Percentiles rank a stretch among this genome's conserved stretches.
phyloP scores from a whole-genome alignment of 2,888 invertebrate genomes.

The Glyphotaelius pellucidus region DNA sequence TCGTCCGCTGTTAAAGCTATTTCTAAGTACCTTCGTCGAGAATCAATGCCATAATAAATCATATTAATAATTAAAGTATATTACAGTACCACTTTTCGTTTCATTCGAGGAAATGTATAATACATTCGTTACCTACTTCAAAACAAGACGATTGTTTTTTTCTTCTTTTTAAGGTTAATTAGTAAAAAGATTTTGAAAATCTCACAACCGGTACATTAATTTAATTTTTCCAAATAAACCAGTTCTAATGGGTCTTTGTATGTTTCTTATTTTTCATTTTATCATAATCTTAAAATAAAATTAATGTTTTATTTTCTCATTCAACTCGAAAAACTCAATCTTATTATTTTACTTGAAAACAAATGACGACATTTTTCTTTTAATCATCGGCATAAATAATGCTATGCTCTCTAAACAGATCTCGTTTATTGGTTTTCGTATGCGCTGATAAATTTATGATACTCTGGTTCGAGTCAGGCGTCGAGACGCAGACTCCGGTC shows the following conservation, averaged over 20 bases:
- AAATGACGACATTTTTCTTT: neutral
- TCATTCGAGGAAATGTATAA: too few relatives aligned
- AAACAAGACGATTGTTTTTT: neutral
- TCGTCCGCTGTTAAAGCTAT: neutral
- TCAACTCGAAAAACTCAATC: neutral
- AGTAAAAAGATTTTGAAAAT: too few relatives aligned
- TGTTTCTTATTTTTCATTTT: neutral
- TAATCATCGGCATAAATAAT: neutral
- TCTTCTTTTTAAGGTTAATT: too few relatives aligned
- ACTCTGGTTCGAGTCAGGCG: neutral
- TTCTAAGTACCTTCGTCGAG: neutral
- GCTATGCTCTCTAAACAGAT: neutral
- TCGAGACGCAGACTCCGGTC: conserved; percentile 6
- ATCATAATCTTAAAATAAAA: neutral
- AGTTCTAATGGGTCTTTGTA: neutral
- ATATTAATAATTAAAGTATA: neutral
- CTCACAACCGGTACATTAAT: too few relatives aligned
- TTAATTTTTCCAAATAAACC: too few relatives aligned
- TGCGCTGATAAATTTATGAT: conserved; percentile 6
- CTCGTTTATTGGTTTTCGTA: neutral
- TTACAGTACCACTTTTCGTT: neutral
- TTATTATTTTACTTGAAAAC: neutral
- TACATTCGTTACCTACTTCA: too few relatives aligned
- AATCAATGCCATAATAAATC: neutral
- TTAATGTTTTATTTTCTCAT: neutral